Conservation (phyloP, 2,113 vertebrate species). For the Colius striatus region DNA sequence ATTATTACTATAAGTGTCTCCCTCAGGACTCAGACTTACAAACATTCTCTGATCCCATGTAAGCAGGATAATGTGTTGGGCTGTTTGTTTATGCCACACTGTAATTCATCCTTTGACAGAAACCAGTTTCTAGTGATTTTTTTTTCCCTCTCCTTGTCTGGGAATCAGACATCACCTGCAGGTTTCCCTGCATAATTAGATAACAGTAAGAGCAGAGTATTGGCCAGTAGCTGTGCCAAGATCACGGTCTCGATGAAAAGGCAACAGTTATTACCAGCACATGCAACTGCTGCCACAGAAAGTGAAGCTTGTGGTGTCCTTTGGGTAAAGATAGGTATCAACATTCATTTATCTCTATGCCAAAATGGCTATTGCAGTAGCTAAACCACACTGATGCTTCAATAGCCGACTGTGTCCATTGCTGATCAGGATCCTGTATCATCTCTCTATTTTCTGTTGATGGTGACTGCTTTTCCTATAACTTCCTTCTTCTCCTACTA, state of each 20-base stretch:
- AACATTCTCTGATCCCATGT: not conserved
- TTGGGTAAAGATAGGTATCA: not conserved
- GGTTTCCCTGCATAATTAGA: not conserved
- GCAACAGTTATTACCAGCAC: not conserved
- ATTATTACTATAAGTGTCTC: slow-evolving; percentile 5
- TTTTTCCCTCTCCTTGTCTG: not conserved
- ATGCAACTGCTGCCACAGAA: not conserved
- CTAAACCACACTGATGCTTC: not conserved
- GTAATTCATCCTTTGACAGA: slow-evolving; percentile 23
- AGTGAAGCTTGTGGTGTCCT: not conserved
- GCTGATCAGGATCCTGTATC: not conserved
- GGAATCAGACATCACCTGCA: slow-evolving; percentile 14
- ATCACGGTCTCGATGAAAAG: not conserved
- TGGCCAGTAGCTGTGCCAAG: not conserved
- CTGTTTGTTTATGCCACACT: slow-evolving; percentile 34
- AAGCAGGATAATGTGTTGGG: slow-evolving; percentile 32
- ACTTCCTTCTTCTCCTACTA: not conserved
- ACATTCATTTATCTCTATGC: not conserved
- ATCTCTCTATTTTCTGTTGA: not conserved
- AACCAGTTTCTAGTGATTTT: slow-evolving; percentile 22
- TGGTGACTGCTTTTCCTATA: not conserved
- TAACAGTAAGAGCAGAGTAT: not conserved
- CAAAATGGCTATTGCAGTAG: not conserved
- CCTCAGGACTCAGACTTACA: slow-evolving; percentile 8
- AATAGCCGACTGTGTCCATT: not conserved